phyloP scores from a whole-genome alignment of 1,140 invertebrate species.

The Zaprionus gabonicus region DNA sequence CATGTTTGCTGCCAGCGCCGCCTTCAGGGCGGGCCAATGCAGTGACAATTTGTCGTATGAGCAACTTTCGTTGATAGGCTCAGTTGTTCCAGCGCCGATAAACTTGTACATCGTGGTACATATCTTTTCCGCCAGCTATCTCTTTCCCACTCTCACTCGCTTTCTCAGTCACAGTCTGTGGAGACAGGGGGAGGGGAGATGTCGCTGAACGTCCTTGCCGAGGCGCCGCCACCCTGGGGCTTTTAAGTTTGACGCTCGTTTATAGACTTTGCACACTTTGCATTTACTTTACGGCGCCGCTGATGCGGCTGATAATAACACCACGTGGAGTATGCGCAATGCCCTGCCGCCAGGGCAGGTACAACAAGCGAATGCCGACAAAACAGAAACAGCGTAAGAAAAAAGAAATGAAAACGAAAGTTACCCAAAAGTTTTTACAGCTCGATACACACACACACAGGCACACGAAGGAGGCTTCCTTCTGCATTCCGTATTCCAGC shows the following conservation, averaged over 20 bases:
- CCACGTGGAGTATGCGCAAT: conserved; percentile 76
- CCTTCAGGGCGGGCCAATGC: neutral
- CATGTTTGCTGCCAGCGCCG: conserved; percentile 23
- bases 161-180: conserved; percentile 16
- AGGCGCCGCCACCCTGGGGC: conserved; percentile 73
- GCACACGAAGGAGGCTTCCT: conserved; percentile 21
- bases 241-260: conserved; percentile 82
- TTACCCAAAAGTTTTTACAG: conserved; percentile 73
- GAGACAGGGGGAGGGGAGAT: neutral
- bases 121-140: neutral
- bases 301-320: conserved; percentile 80
- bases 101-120: conserved; percentile 37
- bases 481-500: conserved; percentile 25
- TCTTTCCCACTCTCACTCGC: neutral
- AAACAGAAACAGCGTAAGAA: conserved; percentile 33
- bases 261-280: conserved; percentile 83
- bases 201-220: conserved; percentile 57
- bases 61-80: conserved; percentile 77
- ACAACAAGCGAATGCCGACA: conserved; percentile 29
- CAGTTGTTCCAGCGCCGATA: conserved; percentile 54
- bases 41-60: conserved; percentile 77
- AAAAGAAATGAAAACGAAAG: conserved; percentile 48
- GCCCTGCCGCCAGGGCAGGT: conserved; percentile 44
- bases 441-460: conserved; percentile 64
- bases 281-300: conserved; percentile 80